Percentiles rank a stretch among this genome's conserved stretches.
Conservation (phyloP, 2,113 vertebrate genomes). For the Ginglymostoma cirratum region DNA sequence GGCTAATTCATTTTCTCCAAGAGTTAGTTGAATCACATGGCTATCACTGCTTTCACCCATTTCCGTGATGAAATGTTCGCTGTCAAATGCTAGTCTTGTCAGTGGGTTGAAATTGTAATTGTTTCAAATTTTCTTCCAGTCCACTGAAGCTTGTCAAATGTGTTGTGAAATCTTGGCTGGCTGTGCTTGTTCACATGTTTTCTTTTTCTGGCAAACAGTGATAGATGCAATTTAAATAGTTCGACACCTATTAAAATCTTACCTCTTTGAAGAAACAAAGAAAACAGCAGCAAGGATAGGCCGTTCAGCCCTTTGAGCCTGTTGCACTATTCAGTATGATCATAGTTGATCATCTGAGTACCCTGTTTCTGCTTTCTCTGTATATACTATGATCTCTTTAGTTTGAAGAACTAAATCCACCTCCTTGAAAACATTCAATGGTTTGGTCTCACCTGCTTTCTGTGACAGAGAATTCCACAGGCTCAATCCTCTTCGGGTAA, state of each 20-base stretch:
- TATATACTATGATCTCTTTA: no score
- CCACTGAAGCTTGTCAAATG: background rate
- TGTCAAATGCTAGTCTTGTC: background rate
- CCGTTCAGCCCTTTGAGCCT: no score
- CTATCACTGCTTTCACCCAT: background rate
- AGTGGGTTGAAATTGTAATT: constrained; percentile 9
- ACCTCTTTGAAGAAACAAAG: background rate
- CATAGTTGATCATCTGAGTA: no score
- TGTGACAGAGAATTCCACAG: no score
- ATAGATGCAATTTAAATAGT: background rate
- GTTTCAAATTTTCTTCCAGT: background rate
- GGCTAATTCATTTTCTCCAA: background rate
- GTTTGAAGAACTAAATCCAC: no score
- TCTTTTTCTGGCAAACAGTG: background rate
- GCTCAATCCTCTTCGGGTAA: no score
- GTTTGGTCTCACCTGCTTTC: no score
- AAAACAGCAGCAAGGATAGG: no score
- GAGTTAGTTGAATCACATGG: background rate
- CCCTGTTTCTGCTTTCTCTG: no score
- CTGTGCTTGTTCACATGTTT: background rate
- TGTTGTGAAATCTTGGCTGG: background rate
- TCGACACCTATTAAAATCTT: background rate
- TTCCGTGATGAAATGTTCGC: background rate
- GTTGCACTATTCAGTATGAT: no score
- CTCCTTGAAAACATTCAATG: no score